These are phyloP conservation scores for Diglossa brunneiventris DNA, from an alignment of 2,113 vertebrate species.

Conservation along the genomic window DNA sequence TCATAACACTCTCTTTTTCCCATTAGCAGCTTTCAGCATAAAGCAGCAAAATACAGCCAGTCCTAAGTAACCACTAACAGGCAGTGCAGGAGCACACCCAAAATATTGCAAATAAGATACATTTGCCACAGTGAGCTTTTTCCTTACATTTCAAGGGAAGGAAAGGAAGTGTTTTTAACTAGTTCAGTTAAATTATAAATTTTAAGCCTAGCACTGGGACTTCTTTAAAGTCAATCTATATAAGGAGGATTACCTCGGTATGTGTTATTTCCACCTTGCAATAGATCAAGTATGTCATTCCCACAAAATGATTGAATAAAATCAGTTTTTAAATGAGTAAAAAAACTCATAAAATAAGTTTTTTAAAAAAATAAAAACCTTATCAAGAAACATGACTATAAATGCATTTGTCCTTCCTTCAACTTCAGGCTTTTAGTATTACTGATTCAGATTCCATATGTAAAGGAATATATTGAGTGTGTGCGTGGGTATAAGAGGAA, in stretches of 20 bases:
- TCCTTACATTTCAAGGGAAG: neutral
- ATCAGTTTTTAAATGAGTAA: too few species aligned
- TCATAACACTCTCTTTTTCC: neutral
- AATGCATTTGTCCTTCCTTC: neutral
- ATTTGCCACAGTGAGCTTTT: neutral
- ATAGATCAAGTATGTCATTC: neutral
- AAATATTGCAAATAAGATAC: neutral
- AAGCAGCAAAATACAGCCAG: neutral
- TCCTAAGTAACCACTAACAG: neutral
- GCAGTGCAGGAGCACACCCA: neutral
- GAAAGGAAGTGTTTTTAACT: neutral
- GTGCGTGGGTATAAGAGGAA: neutral
- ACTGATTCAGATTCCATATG: constrained; percentile 5
- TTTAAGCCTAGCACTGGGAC: neutral
- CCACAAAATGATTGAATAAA: neutral
- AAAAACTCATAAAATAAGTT: neutral
- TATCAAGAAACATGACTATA: neutral
- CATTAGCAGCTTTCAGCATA: neutral
- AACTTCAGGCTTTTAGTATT: constrained; percentile 2
- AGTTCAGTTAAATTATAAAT: neutral
- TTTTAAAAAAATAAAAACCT: neutral
- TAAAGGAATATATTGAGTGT: neutral
- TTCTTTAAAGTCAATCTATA: neutral
- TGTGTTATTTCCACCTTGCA: neutral
- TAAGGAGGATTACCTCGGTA: neutral